phyloP scores from a whole-genome alignment of 2,113 vertebrate genomes.

The Sylvia atricapilla region DNA sequence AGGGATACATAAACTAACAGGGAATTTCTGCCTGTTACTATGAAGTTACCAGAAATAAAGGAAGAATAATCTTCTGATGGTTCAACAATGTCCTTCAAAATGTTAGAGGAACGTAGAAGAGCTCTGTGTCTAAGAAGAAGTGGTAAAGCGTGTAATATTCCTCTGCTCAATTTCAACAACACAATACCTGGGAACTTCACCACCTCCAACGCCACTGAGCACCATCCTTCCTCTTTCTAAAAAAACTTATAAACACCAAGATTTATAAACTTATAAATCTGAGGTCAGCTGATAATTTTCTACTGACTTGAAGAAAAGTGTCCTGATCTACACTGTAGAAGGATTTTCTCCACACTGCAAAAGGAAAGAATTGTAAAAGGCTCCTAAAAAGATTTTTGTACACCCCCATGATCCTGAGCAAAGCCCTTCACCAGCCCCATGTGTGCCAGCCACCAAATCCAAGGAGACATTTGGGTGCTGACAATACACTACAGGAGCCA shows the following conservation, averaged over 20 bases:
- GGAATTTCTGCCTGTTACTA: not conserved
- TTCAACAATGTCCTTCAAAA: not conserved
- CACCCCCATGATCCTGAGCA: not conserved
- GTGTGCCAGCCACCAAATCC: not conserved
- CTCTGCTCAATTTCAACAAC: not conserved
- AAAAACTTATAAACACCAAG: not conserved
- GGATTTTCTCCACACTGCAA: not conserved
- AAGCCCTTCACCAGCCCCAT: not conserved
- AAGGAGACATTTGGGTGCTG: not conserved
- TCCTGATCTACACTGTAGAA: not conserved
- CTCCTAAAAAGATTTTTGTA: not conserved
- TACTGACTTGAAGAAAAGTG: not conserved
- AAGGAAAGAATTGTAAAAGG: not conserved
- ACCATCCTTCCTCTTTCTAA: not conserved
- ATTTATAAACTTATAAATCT: not conserved
- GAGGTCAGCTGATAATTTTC: not conserved
- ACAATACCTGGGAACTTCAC: not conserved
- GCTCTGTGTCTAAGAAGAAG: not conserved
- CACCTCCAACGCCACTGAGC: not conserved
- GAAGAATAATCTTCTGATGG: not conserved
- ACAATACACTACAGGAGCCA: not conserved
- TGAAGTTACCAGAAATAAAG: not conserved
- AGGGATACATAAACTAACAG: not conserved
- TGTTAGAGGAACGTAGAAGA: not conserved
- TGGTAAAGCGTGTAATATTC: not conserved